Base-by-base conservation (phyloP, 2,888 invertebrate genomes). In the Hofmannophila pseudospretella region DNA sequence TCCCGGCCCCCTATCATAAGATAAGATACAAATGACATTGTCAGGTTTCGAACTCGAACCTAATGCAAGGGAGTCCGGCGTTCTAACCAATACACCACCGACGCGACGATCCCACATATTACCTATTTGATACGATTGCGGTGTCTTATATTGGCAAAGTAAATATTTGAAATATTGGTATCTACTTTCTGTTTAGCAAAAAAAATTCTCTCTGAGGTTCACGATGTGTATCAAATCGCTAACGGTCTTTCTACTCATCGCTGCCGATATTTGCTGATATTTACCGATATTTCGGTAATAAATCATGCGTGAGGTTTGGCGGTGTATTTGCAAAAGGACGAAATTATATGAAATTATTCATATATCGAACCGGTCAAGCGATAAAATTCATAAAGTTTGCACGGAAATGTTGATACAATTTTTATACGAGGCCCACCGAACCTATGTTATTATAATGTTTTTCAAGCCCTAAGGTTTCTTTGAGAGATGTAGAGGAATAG, bases 261-360 rank as follows among this genome's bases (percentile, higher is more conserved):
- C 27, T 44, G 47, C 51, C 59, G 46, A 66, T 64, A 16, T 16
- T 16, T 44, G 47, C 51, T 58, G 46, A 66, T 64, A 16, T 16
- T 16, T 16, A 16, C 51, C 59, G 45, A 66, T 64, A 64, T 67
- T 59, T 59, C 38, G 49, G 49, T 48, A 54, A 71, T 73, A 72
- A 74, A 73, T 74, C 69, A 72, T 54, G 49, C 36, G 34, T 48
- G 54, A 50, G 53, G 52, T 66, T 65, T 59, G 66, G 67, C 58
- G 59, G 54, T 55, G 16, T 23, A 51, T 69, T 64, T 63, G 54
- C 55, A 67, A 67, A 57, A 53, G 51, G 47, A 56, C 44, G 54
- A 51, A 57, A 62, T 58, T 58, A 52, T 57, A 3, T 11, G 31
- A 31, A 39, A 31, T 39, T 30, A 39, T 39, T 34, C 26, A 30